Conservation (phyloP, 2,888 invertebrate species). For the Drosophila demipolita region DNA sequence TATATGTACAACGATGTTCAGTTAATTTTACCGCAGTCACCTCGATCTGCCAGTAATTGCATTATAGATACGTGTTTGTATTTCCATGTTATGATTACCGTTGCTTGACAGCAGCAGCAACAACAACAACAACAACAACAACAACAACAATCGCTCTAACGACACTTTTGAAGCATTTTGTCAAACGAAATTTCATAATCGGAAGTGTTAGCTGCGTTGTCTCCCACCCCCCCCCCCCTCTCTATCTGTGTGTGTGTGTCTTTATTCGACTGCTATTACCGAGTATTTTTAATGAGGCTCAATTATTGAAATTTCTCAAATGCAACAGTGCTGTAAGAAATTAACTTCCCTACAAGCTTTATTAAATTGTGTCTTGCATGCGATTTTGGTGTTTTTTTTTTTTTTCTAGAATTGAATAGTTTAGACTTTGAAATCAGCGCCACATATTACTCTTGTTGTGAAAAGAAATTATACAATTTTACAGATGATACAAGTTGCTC, state of each 20-base stretch:
- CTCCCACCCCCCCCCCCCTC: not conserved
- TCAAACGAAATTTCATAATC: slow-evolving; percentile 75
- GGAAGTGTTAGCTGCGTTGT: slow-evolving; percentile 66
- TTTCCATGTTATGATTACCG: slow-evolving; percentile 75
- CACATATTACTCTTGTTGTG: not conserved
- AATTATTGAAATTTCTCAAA: slow-evolving; percentile 79
- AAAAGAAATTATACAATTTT: not conserved
- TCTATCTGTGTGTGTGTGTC: slow-evolving; percentile 11
- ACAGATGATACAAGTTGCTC: not conserved
- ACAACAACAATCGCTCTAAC: slow-evolving; percentile 24
- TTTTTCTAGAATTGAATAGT: not conserved
- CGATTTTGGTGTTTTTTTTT: slow-evolving; percentile 1
- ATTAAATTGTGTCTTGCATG: slow-evolving; percentile 19
- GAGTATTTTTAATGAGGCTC: slow-evolving; percentile 68
- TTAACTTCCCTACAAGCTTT: slow-evolving; percentile 48
- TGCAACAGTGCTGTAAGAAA: slow-evolving; percentile 62
- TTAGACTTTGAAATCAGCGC: not conserved
- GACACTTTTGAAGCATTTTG: slow-evolving; percentile 66
- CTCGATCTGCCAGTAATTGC: slow-evolving; percentile 75
- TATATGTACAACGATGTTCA: slow-evolving; percentile 51
- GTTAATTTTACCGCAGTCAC: slow-evolving; percentile 69
- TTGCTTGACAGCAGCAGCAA: slow-evolving; percentile 43
- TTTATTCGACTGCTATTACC: slow-evolving; percentile 53
- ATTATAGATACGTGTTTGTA: slow-evolving; percentile 69
- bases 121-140: slow-evolving; percentile 28